Evolutionary conservation across 2,888 invertebrate genomes (phyloP), one percentile per base, ranked within the genome.

Genomic region (Pinctada fucata): DNA sequence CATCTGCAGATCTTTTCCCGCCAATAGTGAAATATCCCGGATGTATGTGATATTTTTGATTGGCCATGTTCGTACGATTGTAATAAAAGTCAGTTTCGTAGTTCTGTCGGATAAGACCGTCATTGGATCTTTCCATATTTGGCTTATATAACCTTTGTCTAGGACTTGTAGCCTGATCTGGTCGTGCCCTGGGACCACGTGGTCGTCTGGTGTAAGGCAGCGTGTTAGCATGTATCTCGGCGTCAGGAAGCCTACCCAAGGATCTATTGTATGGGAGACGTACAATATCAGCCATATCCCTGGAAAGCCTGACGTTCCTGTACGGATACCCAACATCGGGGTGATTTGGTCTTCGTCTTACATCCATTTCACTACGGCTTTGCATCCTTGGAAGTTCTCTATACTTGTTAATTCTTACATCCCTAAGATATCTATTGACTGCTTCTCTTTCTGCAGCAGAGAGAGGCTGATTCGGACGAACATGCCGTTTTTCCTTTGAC

Each of bases 1-100:
- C 74, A 45, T 45, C 50, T 3, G 48, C 45, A 16, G 74, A 65
- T 45, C 48, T 65, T 74, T 66, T 74, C 6, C 63, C 74, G 10
- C 66, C 65, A 31, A 74, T 66, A 2, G 74, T 74, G 51, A 63
- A 74, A 66, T 74, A 74, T 5, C 74, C 74, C 16, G 65, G 49
- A 64, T 72, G 72, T 5, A 72, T 16, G 31, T 31, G 31, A 31
- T 31, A 31, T 31, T 31, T 31, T 31, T 31, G 31, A 31, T 31
- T 31, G 31, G 31, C 31, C 31, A 31, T 31, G 31, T 31, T 31
- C 31, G 31, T 31, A 31, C 31, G 31, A 31, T 31, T 31, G 31
- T 31, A 31, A 31, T 31, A 31, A 31, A 31, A 31, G 31, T 31
- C 31, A 31, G 1, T 31, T 31, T 31, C 31, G 31, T 31, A 31